phyloP scores from a whole-genome alignment of 2,888 invertebrate genomes.

The Dyspetes luteomarginatus region DNA sequence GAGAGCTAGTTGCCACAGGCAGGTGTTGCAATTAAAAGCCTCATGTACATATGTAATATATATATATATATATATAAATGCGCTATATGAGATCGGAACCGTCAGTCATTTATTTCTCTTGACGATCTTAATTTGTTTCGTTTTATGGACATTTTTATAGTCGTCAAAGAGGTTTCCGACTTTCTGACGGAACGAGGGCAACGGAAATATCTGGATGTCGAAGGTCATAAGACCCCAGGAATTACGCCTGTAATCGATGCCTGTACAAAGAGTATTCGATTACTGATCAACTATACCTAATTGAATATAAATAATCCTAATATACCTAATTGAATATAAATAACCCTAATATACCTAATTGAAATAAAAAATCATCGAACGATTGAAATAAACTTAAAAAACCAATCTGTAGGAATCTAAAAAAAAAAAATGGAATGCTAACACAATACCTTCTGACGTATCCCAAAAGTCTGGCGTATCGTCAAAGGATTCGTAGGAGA shows the following conservation, averaged over 20 bases:
- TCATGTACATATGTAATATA: constrained; percentile 39
- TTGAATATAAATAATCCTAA: too few species aligned
- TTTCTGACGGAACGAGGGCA: constrained; percentile 41
- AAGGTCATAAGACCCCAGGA: constrained; percentile 10
- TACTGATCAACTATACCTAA: neutral
- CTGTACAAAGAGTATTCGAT: neutral
- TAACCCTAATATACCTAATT: too few species aligned
- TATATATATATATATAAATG: neutral
- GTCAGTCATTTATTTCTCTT: constrained; percentile 76
- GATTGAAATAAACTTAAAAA: too few species aligned
- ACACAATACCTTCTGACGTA: too few species aligned
- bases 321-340: too few species aligned
- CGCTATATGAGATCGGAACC: constrained; percentile 58
- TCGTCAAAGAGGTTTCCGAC: constrained; percentile 52
- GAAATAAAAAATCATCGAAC: too few species aligned
- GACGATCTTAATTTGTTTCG: constrained; percentile 73
- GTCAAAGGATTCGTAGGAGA: neutral
- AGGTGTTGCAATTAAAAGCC: constrained; percentile 81
- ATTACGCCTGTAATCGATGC: neutral
- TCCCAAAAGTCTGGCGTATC: too few species aligned
- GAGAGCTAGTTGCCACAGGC: constrained; percentile 66
- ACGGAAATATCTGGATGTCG: constrained; percentile 2
- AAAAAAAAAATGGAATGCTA: too few species aligned
- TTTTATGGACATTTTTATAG: constrained; percentile 73
- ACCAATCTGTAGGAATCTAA: too few species aligned